Evolutionary conservation across 2,113 vertebrate genomes (phyloP).

Genomic region (Gnathochromis pfefferi): DNA sequence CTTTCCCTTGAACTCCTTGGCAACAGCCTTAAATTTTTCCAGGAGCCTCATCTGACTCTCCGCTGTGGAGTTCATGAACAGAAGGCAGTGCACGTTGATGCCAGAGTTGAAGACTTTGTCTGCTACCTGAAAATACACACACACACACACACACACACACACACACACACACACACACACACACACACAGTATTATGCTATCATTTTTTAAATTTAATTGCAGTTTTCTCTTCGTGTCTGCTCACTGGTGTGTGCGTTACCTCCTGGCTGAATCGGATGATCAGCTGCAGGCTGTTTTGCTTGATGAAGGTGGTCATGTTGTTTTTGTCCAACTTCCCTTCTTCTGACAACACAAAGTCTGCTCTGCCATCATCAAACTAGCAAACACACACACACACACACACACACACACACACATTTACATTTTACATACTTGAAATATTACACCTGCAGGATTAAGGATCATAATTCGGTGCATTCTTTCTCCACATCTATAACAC

Average conservation of each 20-base stretch:
- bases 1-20: conserved; percentile 75
- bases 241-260: conserved; percentile 48
- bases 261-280: conserved; percentile 78
- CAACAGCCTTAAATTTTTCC: conserved; percentile 48
- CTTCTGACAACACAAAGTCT: conserved; percentile 69
- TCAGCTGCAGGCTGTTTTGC: conserved; percentile 76
- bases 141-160: background rate
- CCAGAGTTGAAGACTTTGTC: conserved; percentile 77
- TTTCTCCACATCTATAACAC: background rate
- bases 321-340: conserved; percentile 54
- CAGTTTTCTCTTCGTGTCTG: background rate
- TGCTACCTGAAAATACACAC: conserved; percentile 64
- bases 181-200: background rate
- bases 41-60: conserved; percentile 59
- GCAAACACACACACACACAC: background rate
- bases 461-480: background rate
- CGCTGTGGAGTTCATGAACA: conserved; percentile 81
- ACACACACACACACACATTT: background rate
- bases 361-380: conserved; percentile 81
- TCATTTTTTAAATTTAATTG: background rate
- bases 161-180: background rate
- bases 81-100: conserved; percentile 79
- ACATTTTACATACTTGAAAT: background rate
- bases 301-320: conserved; percentile 73
- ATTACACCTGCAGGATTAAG: background rate